These are phyloP conservation scores for Pammene fasciana DNA, from an alignment of 2,888 invertebrate species.

Conservation along the genomic window DNA sequence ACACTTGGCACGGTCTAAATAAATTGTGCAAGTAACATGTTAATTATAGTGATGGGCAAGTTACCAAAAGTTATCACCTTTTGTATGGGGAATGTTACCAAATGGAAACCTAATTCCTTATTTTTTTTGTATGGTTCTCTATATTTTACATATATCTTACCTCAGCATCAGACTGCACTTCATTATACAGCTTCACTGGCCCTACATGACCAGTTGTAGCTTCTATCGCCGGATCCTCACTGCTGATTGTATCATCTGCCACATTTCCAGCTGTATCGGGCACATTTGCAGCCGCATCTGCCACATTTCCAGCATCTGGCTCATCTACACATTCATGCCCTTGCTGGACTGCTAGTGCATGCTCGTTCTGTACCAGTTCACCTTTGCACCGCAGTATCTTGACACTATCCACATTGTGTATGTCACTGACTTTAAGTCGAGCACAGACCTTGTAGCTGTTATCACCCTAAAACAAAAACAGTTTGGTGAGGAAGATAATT, in stretches of 20 bases:
- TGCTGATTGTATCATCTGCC: slow-evolving; percentile 43
- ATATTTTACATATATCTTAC: slow-evolving; percentile 66
- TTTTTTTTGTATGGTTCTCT: too few species aligned
- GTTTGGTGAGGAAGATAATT: background rate
- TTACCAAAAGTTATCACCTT: too few species aligned
- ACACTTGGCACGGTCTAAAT: too few species aligned
- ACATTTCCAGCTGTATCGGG: slow-evolving; percentile 40
- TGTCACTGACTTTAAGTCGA: slow-evolving; percentile 59
- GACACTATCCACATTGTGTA: slow-evolving; percentile 51
- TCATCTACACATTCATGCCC: slow-evolving; percentile 58
- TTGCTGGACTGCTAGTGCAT: slow-evolving; percentile 53
- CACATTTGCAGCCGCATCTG: slow-evolving; percentile 46
- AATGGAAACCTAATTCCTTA: too few species aligned
- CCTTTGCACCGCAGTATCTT: slow-evolving; percentile 64
- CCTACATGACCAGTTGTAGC: slow-evolving; percentile 16
- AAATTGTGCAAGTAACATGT: too few species aligned
- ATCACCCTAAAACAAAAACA: slow-evolving; percentile 57
- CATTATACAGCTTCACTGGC: slow-evolving; percentile 69
- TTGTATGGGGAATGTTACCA: too few species aligned
- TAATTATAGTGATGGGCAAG: too few species aligned
- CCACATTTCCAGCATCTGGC: slow-evolving; percentile 39
- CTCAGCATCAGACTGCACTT: slow-evolving; percentile 64
- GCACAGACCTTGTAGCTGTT: slow-evolving; percentile 60
- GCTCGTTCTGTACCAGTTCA: slow-evolving; percentile 56
- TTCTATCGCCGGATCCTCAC: slow-evolving; percentile 41